phyloP scores from a whole-genome alignment of 2,113 vertebrate genomes.

The Gorsachius goisagi region DNA sequence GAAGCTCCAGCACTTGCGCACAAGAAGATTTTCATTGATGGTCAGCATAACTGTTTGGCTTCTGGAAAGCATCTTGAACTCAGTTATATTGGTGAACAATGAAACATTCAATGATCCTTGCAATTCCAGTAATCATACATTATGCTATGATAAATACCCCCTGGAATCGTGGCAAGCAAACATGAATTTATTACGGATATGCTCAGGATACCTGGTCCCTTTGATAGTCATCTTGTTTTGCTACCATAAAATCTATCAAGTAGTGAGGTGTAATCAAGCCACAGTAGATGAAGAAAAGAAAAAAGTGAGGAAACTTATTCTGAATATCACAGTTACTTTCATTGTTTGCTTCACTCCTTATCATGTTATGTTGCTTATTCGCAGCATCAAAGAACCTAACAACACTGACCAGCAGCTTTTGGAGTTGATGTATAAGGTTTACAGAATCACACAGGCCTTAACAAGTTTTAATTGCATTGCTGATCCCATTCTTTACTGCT shows the following conservation, averaged over 20 bases:
- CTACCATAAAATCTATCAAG: slow-evolving; percentile 76
- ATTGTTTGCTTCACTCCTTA: slow-evolving; percentile 85
- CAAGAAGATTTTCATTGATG: slow-evolving; percentile 68
- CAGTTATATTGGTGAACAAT: slow-evolving; percentile 62
- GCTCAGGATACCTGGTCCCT: slow-evolving; percentile 78
- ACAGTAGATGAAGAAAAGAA: slow-evolving; percentile 77
- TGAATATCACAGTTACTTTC: slow-evolving; percentile 76
- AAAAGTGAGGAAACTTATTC: slow-evolving; percentile 77
- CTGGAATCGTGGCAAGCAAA: slow-evolving; percentile 58
- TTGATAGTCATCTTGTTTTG: slow-evolving; percentile 77
- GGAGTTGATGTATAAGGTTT: slow-evolving; percentile 52
- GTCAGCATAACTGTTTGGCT: slow-evolving; percentile 78
- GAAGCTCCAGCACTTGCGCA: slow-evolving; percentile 74
- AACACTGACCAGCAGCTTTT: not conserved
- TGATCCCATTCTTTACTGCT: slow-evolving; percentile 89
- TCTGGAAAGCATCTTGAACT: slow-evolving; percentile 76
- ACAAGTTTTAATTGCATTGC: slow-evolving; percentile 85
- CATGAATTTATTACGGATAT: slow-evolving; percentile 73
- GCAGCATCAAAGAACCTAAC: slow-evolving; percentile 60
- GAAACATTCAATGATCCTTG: slow-evolving; percentile 65
- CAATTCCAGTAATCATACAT: not conserved
- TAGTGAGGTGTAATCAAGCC: slow-evolving; percentile 80
- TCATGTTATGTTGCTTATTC: slow-evolving; percentile 80
- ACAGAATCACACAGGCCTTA: slow-evolving; percentile 80
- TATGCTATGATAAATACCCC: slow-evolving; percentile 84